Base-by-base conservation (phyloP, 92 coral and sea anemone species). In the Muricea muricata region DNA sequence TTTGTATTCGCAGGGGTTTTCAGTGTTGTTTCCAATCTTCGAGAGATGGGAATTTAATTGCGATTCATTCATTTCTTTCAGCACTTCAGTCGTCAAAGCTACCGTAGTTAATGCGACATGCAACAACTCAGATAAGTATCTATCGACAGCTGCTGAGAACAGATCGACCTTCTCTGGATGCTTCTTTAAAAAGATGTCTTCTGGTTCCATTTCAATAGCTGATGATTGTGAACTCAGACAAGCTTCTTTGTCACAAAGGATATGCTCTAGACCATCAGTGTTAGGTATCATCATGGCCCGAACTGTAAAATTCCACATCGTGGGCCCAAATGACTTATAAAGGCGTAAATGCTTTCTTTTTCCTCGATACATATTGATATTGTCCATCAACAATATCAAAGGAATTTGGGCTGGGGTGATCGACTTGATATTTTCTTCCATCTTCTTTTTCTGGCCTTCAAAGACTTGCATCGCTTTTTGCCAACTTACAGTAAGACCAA, bases 291-390 rank as follows among this genome's bases (percentile, higher is more conserved):
- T 48, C 15, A 63, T 65, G 32, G 88, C 88, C 72, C 75, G 83
- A 2, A 41, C 90, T 24, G 87, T 87, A 45, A 87, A 87, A 58
- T 87, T 87, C 90, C 87, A 87, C 90, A 87, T 81, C 4, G 25
- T 70, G 3, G 82, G 76, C 13, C 86, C 72, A 50, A 45, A 30
- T 24, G 68, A 73, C 42, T 80, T 80, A 42, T 80, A 87, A 1
- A 87, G 77, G 30, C 83, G 82, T 35, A 79, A 33, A 35, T 86
- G 90, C 82, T 80, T 86, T n/a, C 66, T 66, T 30, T 72, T 87
- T 11, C 90, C 90, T 63, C 90, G 68, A 60, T 87, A 80, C 26
- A 87, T 87, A 63, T 87, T 87, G 33, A 87, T 71, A 35, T 87
- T 87, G 39, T 87, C 86, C 39, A 87, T 54, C 90, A 87, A 18